phyloP scores from a whole-genome alignment of 2,888 invertebrate species.

The Orthosia gothica region DNA sequence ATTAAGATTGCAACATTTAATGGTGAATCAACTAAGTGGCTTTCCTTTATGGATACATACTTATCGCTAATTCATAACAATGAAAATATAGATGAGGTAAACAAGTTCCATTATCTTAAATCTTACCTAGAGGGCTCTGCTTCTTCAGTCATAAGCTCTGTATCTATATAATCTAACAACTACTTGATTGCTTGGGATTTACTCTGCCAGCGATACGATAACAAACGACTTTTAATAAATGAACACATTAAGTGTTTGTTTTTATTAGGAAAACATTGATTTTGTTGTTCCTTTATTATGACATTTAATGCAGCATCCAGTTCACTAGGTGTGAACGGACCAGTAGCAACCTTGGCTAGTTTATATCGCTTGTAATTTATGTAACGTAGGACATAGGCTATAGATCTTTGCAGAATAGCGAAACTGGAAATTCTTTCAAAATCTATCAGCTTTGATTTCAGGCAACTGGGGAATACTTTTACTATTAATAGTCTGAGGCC shows the following conservation, averaged over 20 bases:
- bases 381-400: conserved; percentile 24
- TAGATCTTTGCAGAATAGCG: conserved; percentile 20
- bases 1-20: conserved; percentile 5
- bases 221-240: conserved; percentile 5
- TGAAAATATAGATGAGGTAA: not conserved
- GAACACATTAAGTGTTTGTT: conserved; percentile 9
- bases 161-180: not conserved
- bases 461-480: not conserved
- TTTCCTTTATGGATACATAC: not conserved
- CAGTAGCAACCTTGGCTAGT: not conserved
- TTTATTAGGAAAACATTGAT: conserved; percentile 31
- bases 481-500: not conserved
- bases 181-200: not conserved
- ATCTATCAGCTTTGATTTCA: conserved; percentile 15
- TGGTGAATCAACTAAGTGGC: conserved; percentile 11
- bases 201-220: conserved; percentile 6
- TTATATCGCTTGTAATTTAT: conserved; percentile 23
- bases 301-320: not conserved
- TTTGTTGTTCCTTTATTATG: conserved; percentile 33
- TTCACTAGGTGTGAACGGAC: no score
- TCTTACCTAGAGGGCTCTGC: conserved; percentile 6
- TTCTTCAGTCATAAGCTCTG: conserved; percentile 2
- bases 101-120: not conserved
- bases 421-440: conserved; percentile 40
- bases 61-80: conserved; percentile 1